Evolutionary conservation across 2,888 invertebrate species (phyloP).

Genomic region (Theretra japonica): DNA sequence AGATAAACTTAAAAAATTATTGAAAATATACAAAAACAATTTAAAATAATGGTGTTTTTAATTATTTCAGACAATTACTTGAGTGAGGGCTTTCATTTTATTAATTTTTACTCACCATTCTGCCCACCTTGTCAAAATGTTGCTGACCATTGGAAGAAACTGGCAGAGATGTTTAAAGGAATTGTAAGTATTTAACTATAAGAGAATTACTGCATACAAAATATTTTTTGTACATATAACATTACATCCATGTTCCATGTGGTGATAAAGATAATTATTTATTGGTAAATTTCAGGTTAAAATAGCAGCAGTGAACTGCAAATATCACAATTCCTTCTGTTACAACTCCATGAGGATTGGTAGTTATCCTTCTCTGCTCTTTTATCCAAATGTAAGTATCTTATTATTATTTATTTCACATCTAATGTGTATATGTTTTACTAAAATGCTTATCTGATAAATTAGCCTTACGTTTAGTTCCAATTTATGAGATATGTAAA

Average conservation of each 20-base stretch:
- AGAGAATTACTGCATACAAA: too few relatives aligned
- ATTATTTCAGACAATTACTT: conserved; percentile 76
- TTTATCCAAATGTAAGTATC: conserved; percentile 84
- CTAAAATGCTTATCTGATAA: too few relatives aligned
- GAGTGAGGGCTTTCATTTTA: conserved; percentile 90
- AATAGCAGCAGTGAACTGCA: conserved; percentile 94
- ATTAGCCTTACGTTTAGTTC: too few relatives aligned
- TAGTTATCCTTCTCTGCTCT: conserved; percentile 90
- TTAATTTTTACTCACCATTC: conserved; percentile 95
- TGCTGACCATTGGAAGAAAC: conserved; percentile 92
- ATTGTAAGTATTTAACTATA: conserved; percentile 86
- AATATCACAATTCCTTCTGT: conserved; percentile 92
- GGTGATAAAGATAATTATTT: too few relatives aligned
- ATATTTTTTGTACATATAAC: too few relatives aligned
- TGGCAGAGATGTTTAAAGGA: conserved; percentile 91
- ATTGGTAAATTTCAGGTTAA: conserved; percentile 72
- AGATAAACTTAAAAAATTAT: too few relatives aligned
- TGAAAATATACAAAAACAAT: not conserved
- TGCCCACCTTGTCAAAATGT: conserved; percentile 94
- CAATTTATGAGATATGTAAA: too few relatives aligned
- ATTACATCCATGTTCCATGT: too few relatives aligned
- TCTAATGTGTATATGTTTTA: too few relatives aligned
- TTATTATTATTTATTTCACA: too few relatives aligned
- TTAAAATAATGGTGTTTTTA: not conserved
- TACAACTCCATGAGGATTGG: conserved; percentile 88